phyloP scores from a whole-genome alignment of 2,888 invertebrate species.

The Steromphala cineraria region DNA sequence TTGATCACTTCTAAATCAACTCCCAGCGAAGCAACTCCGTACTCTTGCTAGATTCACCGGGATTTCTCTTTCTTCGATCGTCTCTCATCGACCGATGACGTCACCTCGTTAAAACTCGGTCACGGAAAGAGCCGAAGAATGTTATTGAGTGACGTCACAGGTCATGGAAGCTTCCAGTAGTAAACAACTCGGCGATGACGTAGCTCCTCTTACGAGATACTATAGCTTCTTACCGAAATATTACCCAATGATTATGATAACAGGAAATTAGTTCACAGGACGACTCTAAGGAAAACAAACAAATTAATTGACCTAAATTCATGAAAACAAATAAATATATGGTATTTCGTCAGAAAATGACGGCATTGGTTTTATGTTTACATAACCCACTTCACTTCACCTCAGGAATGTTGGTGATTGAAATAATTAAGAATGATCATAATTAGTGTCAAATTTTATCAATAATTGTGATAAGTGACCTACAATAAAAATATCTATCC shows the following conservation, averaged over 20 bases:
- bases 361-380: neutral
- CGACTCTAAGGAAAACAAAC: neutral
- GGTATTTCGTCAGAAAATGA: neutral
- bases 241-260: too few species aligned
- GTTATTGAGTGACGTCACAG: conserved; percentile 6
- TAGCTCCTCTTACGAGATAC: neutral
- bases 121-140: conserved; percentile 9
- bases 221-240: too few species aligned
- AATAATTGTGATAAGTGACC: too few species aligned
- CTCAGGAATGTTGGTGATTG: neutral
- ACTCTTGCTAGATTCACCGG: neutral
- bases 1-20: too few species aligned
- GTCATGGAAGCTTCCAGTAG: conserved; percentile 3
- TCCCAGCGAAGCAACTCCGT: too few species aligned
- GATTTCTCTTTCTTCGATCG: neutral
- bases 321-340: neutral
- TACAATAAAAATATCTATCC: too few species aligned
- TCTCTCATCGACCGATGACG: neutral
- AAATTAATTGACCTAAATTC: neutral
- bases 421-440: too few species aligned
- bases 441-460: too few species aligned
- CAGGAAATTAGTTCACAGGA: too few species aligned
- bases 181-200: conserved; percentile 1
- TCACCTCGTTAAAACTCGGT: neutral
- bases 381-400: neutral